These are phyloP conservation scores for Meteorus sp. DNA, from an alignment of 1,140 invertebrate species.

Conservation along the genomic window DNA sequence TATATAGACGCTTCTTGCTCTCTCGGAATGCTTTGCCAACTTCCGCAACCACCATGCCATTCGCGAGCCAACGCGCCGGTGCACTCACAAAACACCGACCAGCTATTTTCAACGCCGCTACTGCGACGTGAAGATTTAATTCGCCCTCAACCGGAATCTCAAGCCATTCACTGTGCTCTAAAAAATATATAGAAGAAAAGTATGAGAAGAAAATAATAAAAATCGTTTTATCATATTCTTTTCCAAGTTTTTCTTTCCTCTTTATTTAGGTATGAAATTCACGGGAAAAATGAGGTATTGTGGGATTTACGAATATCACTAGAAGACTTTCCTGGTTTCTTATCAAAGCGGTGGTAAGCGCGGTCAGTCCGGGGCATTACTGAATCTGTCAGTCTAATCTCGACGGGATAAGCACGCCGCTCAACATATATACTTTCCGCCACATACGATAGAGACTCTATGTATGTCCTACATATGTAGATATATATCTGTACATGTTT, in stretches of 20 bases:
- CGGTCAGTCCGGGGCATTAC: neutral
- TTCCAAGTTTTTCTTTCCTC: neutral
- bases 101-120: neutral
- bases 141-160: neutral
- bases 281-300: neutral
- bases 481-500: no score
- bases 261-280: neutral
- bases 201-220: neutral
- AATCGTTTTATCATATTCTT: neutral
- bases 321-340: neutral
- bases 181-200: neutral
- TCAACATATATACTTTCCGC: neutral
- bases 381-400: neutral
- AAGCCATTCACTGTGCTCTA: neutral
- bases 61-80: neutral
- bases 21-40: conserved; percentile 32
- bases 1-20: conserved; percentile 24
- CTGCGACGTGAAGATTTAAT: neutral
- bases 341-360: neutral
- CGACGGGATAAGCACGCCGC: no score
- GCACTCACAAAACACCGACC: neutral
- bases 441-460: neutral
- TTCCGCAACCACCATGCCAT: conserved; percentile 5
- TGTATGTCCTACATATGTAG: no score
- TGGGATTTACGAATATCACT: neutral